These are phyloP conservation scores for Eueremaeus valkanovi DNA, from an alignment of 2,888 invertebrate species.

Conservation along the genomic window DNA sequence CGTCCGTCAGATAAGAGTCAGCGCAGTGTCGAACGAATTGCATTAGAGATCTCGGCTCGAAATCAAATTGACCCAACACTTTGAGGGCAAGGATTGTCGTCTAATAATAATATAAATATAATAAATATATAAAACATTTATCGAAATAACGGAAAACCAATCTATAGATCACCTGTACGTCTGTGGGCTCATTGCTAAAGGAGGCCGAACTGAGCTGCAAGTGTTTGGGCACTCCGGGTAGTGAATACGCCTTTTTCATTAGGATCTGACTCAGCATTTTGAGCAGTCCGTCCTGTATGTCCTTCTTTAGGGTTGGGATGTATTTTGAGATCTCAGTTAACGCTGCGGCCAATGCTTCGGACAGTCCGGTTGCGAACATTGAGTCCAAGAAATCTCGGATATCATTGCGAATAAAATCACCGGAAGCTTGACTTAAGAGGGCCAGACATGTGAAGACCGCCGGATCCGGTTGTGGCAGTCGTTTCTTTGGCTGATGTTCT, in stretches of 20 bases:
- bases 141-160: neutral
- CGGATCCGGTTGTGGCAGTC: slow-evolving; percentile 60
- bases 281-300: slow-evolving; percentile 87
- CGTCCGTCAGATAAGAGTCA: slow-evolving; percentile 82
- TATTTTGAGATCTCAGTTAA: slow-evolving; percentile 81
- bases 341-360: slow-evolving; percentile 83
- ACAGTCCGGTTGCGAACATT: slow-evolving; percentile 89
- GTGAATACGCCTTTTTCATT: slow-evolving; percentile 77
- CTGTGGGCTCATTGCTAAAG: neutral
- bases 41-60: slow-evolving; percentile 83
- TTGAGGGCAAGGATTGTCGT: slow-evolving; percentile 84
- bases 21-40: slow-evolving; percentile 90
- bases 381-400: slow-evolving; percentile 76
- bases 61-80: slow-evolving; percentile 82
- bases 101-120: slow-evolving; percentile 61
- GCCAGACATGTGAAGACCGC: slow-evolving; percentile 91
- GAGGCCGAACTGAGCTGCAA: slow-evolving; percentile 40
- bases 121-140: neutral
- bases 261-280: slow-evolving; percentile 85
- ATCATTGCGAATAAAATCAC: slow-evolving; percentile 68
- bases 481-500: slow-evolving; percentile 39
- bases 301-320: slow-evolving; percentile 77
- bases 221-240: slow-evolving; percentile 62
- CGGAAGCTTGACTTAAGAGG: slow-evolving; percentile 79
- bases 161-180: neutral